phyloP scores from a whole-genome alignment of 2,797 vertebrate species.

The Craterocephalus amniculus region DNA sequence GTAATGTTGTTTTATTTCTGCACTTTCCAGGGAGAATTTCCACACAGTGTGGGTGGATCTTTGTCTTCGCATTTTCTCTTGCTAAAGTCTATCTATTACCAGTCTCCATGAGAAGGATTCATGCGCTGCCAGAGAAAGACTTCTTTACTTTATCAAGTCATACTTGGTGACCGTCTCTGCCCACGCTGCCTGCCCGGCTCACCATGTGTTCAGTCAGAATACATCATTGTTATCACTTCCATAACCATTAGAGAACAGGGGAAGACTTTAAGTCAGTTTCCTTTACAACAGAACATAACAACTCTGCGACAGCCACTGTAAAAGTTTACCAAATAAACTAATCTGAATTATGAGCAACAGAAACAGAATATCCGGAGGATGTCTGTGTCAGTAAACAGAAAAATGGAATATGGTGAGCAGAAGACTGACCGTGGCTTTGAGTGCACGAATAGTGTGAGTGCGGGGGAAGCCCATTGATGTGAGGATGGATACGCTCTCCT shows the following conservation, averaged over 20 bases:
- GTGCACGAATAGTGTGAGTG: conserved; percentile 87
- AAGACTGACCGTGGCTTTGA: conserved; percentile 91
- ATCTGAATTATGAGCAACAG: neutral
- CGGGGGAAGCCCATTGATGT: conserved; percentile 98
- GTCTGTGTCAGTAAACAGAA: neutral
- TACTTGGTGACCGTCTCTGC: conserved; percentile 6
- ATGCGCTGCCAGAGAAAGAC: conserved; percentile 11
- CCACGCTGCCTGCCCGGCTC: neutral
- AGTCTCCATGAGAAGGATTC: conserved; percentile 17
- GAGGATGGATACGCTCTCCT: conserved; percentile 95
- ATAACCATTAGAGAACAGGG: neutral
- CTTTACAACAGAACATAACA: conserved; percentile 1
- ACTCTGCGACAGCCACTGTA: neutral
- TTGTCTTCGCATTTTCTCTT: neutral
- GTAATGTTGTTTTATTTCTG: neutral
- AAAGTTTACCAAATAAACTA: neutral
- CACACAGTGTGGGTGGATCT: conserved; percentile 20
- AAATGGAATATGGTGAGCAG: conserved; percentile 4
- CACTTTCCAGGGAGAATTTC: conserved; percentile 7
- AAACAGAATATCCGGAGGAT: neutral
- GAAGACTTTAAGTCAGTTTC: neutral
- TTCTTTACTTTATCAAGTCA: conserved; percentile 10
- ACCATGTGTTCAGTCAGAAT: conserved; percentile 19
- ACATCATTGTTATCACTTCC: conserved; percentile 19
- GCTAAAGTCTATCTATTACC: conserved; percentile 12